phyloP scores from a whole-genome alignment of 2,797 vertebrate genomes.

The Danio jaintianensis region DNA sequence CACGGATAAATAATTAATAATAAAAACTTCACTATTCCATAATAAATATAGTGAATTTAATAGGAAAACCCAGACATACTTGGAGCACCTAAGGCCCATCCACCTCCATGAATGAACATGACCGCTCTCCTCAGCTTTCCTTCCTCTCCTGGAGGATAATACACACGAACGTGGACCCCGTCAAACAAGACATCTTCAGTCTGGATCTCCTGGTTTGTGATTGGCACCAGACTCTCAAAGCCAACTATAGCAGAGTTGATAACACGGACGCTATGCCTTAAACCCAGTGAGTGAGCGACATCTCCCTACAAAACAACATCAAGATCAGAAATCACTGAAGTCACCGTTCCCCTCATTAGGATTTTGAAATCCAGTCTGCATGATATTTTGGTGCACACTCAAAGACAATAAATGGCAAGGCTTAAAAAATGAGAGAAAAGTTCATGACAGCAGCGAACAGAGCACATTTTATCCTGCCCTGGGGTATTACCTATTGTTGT shows the following conservation, averaged over 20 bases:
- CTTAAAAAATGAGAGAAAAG: conserved; percentile 36
- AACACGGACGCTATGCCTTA: conserved; percentile 76
- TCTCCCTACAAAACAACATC: conserved; percentile 73
- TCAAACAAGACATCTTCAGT: conserved; percentile 85
- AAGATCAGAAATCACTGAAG: conserved; percentile 23
- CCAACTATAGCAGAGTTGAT: conserved; percentile 72
- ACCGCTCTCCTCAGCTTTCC: conserved; percentile 83
- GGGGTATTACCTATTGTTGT: conserved; percentile 1
- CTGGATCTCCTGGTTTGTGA: conserved; percentile 73
- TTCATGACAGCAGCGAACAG: conserved; percentile 2
- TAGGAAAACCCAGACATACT: conserved; percentile 78
- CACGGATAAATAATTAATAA: too few species aligned
- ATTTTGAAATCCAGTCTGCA: conserved; percentile 34
- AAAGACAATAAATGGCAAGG: conserved; percentile 27
- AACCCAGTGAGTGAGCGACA: conserved; percentile 81
- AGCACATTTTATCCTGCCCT: background rate
- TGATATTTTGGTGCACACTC: conserved; percentile 11
- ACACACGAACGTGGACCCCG: conserved; percentile 87
- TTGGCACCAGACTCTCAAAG: conserved; percentile 70
- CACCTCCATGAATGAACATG: conserved; percentile 90
- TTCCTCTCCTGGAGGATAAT: conserved; percentile 78
- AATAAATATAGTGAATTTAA: background rate
- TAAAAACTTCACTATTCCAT: too few species aligned
- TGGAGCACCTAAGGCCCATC: conserved; percentile 88
- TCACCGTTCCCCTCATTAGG: conserved; percentile 33